Evolutionary conservation across 2,888 invertebrate species (phyloP).

Genomic region (Orthonychiurus folsomi): DNA sequence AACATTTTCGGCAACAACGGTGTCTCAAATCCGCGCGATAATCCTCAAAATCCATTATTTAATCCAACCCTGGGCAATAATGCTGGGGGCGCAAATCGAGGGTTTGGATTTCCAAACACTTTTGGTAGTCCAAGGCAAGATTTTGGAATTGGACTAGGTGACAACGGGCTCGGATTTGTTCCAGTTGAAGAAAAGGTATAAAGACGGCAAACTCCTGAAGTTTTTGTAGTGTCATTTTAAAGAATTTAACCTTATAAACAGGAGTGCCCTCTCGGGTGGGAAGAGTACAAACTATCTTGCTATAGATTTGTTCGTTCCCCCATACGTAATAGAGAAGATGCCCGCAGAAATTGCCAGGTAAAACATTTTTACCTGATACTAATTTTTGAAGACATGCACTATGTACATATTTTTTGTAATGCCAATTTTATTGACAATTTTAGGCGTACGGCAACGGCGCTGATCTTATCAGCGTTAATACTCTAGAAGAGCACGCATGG

Average conservation of each 20-base stretch:
- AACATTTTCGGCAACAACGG: background rate
- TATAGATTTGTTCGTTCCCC: slow-evolving; percentile 86
- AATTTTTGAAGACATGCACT: no score
- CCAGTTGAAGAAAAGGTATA: background rate
- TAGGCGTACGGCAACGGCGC: slow-evolving; percentile 60
- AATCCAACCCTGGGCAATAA: background rate
- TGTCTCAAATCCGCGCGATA: background rate
- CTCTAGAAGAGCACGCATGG: slow-evolving; percentile 77
- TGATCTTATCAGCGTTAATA: slow-evolving; percentile 69
- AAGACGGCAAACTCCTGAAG: no score
- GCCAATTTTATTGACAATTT: background rate
- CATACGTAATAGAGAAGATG: slow-evolving; percentile 66
- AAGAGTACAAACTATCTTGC: slow-evolving; percentile 69
- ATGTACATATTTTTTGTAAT: background rate
- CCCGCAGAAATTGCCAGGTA: slow-evolving; percentile 65
- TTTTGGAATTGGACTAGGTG: no score
- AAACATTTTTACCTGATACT: no score
- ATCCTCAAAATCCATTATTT: background rate
- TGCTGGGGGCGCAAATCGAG: background rate
- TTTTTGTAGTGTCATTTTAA: no score
- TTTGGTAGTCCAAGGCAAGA: background rate
- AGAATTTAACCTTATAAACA: no score
- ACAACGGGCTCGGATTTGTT: background rate
- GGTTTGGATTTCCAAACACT: background rate
- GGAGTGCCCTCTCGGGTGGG: slow-evolving; percentile 80